phyloP scores from a whole-genome alignment of 2,113 vertebrate species.

The Nanorana parkeri region DNA sequence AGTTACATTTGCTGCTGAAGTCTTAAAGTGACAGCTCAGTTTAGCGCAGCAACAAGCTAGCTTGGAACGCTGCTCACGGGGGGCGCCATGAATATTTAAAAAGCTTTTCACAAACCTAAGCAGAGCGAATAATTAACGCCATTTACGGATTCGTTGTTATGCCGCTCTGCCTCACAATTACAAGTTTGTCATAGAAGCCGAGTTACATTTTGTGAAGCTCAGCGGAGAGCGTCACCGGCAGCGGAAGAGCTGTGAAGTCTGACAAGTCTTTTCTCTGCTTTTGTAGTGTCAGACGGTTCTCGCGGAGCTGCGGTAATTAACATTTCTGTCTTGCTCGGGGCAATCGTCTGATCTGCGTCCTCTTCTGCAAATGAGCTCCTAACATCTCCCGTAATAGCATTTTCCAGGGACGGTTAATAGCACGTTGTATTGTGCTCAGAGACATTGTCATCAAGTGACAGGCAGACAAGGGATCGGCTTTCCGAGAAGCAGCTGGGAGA shows the following conservation, averaged over 20 bases:
- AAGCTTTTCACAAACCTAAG: too few species aligned
- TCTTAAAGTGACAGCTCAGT: too few species aligned
- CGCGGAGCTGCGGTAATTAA: not conserved
- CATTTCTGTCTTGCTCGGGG: conserved; percentile 34
- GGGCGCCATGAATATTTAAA: too few species aligned
- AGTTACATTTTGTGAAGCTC: not conserved
- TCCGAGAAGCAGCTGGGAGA: not conserved
- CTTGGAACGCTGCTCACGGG: too few species aligned
- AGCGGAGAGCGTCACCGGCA: not conserved
- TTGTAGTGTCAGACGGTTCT: not conserved
- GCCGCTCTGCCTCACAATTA: too few species aligned
- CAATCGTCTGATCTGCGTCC: conserved; percentile 38
- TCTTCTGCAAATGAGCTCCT: not conserved
- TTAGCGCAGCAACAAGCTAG: too few species aligned
- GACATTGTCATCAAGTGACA: not conserved
- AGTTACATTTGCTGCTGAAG: too few species aligned
- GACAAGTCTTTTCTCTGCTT: not conserved
- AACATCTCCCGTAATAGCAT: not conserved
- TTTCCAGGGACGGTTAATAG: not conserved
- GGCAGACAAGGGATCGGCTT: not conserved
- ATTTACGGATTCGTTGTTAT: too few species aligned
- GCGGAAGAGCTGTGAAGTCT: not conserved
- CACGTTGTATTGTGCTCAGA: too few species aligned
- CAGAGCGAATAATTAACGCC: too few species aligned
- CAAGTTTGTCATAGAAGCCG: too few species aligned